Evolutionary conservation across 2,797 vertebrate genomes (phyloP).

Genomic region (Acipenser oxyrinchus): DNA sequence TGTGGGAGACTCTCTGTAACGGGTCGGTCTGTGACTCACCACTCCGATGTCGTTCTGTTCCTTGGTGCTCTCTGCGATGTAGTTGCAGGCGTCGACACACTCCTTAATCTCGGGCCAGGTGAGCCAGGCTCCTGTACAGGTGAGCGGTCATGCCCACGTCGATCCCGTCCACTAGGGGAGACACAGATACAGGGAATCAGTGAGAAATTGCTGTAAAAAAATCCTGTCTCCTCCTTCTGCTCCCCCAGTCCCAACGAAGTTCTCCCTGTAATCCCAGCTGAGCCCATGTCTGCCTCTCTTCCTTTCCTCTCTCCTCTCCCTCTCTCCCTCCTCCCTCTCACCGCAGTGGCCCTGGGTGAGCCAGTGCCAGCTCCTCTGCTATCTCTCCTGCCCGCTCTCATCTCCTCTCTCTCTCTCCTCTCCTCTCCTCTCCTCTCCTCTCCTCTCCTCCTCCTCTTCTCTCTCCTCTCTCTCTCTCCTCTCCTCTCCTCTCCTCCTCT

Average conservation of each 20-base stretch:
- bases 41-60: conserved; percentile 67
- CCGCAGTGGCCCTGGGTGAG: conserved; percentile 1
- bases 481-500: background rate
- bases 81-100: conserved; percentile 85
- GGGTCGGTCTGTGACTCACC: conserved; percentile 45
- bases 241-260: no score
- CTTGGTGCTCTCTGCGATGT: conserved; percentile 67
- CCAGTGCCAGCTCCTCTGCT: background rate
- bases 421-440: no score
- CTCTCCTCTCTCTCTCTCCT: conserved; percentile 55
- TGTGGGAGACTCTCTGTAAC: background rate
- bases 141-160: no score
- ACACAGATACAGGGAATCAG: no score
- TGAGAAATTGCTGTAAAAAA: no score
- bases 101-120: conserved; percentile 79
- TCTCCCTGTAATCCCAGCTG: no score
- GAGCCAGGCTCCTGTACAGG: conserved; percentile 52
- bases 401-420: fast-evolving
- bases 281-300: no score
- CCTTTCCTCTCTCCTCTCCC: no score
- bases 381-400: no score
- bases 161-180: no score
- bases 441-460: conserved; percentile 30
- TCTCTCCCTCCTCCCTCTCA: background rate
- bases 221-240: no score